phyloP scores from a whole-genome alignment of 2,888 invertebrate species.

The Sthenelais limicola region DNA sequence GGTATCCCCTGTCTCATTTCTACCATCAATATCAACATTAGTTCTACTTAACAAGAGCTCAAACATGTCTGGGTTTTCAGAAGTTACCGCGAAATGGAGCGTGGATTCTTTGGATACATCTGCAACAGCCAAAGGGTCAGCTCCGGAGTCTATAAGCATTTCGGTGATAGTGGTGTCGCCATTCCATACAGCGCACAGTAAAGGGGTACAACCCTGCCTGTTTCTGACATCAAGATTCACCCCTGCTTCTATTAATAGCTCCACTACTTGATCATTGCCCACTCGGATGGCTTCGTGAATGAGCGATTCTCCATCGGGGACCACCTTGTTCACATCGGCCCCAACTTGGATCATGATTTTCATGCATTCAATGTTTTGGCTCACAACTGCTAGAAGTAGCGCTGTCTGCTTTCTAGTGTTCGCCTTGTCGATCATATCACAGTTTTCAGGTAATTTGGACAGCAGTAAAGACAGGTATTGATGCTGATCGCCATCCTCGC shows the following conservation, averaged over 20 bases:
- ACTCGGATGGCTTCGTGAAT: not conserved
- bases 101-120: slow-evolving; percentile 49
- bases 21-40: not conserved
- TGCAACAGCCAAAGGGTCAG: slow-evolving; percentile 49
- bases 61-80: not conserved
- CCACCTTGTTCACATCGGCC: slow-evolving; percentile 10
- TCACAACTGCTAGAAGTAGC: not conserved
- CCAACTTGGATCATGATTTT: not conserved
- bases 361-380: not conserved
- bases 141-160: slow-evolving; percentile 51
- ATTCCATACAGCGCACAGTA: slow-evolving; percentile 11
- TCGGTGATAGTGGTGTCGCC: slow-evolving; percentile 24
- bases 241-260: not conserved
- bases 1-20: slow-evolving; percentile 49
- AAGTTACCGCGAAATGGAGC: slow-evolving; percentile 6
- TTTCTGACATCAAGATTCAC: not conserved
- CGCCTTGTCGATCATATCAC: not conserved
- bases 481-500: slow-evolving; percentile 36
- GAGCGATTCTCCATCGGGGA: slow-evolving; percentile 1
- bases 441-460: slow-evolving; percentile 51
- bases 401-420: slow-evolving; percentile 3
- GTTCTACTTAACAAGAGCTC: not conserved
- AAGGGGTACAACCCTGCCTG: slow-evolving; percentile 1
- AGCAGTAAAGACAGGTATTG: slow-evolving; percentile 48
- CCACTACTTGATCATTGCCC: not conserved